Base-by-base conservation (phyloP, 2,888 invertebrate species). In the Epinotia nisella region DNA sequence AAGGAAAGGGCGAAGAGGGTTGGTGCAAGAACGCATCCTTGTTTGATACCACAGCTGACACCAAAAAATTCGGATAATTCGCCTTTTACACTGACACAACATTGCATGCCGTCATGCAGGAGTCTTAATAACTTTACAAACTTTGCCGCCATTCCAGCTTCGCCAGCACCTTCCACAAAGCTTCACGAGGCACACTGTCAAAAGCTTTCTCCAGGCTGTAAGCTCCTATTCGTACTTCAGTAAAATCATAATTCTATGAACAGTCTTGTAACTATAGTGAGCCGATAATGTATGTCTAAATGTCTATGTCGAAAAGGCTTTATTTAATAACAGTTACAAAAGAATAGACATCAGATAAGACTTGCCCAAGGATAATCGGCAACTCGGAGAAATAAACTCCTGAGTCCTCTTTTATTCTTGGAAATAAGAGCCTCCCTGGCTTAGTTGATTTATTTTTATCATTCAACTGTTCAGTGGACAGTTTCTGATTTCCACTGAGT, bases 361-460 rank as follows among this genome's bases (percentile, higher is more conserved):
- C 64, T 68, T 59, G 15, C 19, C 73, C 29, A 64, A 58, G 69
- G 69, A 73, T 73, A 73, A 73, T 69, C 62, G 58, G 39, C 58
- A 64, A 64, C 68, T 58, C 39, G 62, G 56, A 41, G 58, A 68
- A 58, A 69, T 64, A 69, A 73, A 73, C 62, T 64, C 69, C 53
- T 53, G 69, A 73, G 64, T 64, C 69, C 69, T 64, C 53, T 55
- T 73, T 72, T 69, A 73, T 73, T 69, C 73, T 64, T 69, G 53
- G 64, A 59, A 62, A 69, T 58, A 69, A 72, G 45, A 58, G 69
- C 69, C 53, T 73, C 41, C 58, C 58, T 62, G 58, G 69, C 68
- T 69, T 73, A 73, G 45, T 62, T 56, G 49, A 73, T 73, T 69
- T 61, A 55, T 55, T 71, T 66, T 55, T 71, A 71, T 71, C 67